Evolutionary conservation across 2,797 vertebrate genomes (phyloP).

Genomic region (Lithobates pipiens): DNA sequence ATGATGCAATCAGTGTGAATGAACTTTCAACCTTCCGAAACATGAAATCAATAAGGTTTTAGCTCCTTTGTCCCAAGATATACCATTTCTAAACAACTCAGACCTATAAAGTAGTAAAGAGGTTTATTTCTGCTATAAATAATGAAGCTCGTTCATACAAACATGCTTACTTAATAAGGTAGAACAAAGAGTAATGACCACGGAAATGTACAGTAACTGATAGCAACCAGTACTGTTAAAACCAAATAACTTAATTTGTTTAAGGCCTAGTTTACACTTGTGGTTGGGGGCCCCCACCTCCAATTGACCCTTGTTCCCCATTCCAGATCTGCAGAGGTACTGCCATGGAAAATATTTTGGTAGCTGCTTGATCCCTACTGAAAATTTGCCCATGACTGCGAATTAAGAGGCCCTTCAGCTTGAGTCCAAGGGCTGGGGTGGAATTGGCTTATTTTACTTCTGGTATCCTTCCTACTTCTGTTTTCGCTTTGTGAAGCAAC

Average conservation of each 20-base stretch:
- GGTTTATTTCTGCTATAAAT: not conserved
- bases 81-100: slow-evolving; percentile 6
- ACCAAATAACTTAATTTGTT: not conserved
- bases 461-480: no score
- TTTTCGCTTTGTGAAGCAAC: no score
- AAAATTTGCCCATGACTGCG: no score
- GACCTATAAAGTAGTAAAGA: not conserved
- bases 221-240: not conserved
- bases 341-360: no score
- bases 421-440: no score
- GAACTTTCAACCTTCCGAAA: slow-evolving; percentile 57
- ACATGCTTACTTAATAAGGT: not conserved
- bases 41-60: slow-evolving; percentile 54
- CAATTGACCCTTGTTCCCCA: no score
- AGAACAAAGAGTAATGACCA: not conserved
- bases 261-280: no score
- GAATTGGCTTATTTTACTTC: no score
- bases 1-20: slow-evolving; percentile 14
- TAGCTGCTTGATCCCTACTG: no score
- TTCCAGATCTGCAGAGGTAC: no score
- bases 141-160: not conserved
- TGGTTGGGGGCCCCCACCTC: no score
- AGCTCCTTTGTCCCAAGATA: slow-evolving; percentile 9
- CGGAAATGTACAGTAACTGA: not conserved
- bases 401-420: no score